Conservation (phyloP, 2,888 invertebrate genomes). For the Tetragonisca angustula region DNA sequence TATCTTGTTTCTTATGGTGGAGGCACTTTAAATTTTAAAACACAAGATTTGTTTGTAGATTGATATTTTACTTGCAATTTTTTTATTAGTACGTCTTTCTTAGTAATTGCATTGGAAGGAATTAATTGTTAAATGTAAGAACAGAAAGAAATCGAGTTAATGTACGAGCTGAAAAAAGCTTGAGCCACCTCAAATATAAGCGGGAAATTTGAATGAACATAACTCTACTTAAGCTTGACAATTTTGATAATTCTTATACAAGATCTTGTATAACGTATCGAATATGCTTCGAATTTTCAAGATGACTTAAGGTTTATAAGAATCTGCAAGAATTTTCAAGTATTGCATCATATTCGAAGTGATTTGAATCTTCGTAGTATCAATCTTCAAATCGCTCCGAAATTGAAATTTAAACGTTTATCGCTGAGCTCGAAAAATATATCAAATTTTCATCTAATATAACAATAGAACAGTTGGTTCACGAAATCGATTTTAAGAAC, state of each 20-base stretch:
- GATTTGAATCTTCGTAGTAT: background rate
- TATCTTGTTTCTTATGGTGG: background rate
- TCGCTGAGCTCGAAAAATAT: background rate
- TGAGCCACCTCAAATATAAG: background rate
- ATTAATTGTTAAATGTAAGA: slow-evolving; percentile 2
- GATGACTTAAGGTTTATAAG: background rate
- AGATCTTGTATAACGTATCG: background rate
- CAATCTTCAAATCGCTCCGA: background rate
- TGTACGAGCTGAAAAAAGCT: background rate
- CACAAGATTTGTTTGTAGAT: background rate
- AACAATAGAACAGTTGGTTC: background rate
- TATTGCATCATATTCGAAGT: background rate
- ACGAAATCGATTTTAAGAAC: background rate
- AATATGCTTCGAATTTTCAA: too few relatives aligned
- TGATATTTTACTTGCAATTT: background rate
- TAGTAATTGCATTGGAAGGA: background rate
- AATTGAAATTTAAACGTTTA: background rate
- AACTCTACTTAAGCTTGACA: background rate
- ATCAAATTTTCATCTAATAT: background rate
- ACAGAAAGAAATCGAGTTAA: background rate
- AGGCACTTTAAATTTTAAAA: background rate
- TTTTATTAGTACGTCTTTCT: background rate
- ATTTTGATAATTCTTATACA: background rate
- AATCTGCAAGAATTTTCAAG: background rate
- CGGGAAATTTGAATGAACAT: background rate